phyloP scores from a whole-genome alignment of 1,140 invertebrate genomes.

The Drosophila sechellia region DNA sequence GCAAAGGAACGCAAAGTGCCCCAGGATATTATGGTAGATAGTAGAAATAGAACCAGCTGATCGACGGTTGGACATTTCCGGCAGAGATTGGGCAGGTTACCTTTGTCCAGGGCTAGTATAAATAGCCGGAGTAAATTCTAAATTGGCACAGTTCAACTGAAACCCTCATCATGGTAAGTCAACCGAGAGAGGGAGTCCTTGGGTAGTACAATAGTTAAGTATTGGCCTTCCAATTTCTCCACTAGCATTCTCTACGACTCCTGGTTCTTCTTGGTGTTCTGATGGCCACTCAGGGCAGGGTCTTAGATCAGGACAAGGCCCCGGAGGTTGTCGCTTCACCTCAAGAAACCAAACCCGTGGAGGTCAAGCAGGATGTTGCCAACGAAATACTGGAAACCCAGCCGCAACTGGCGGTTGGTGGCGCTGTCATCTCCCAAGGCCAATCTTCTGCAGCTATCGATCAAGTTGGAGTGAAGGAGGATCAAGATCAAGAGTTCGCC shows the following conservation, averaged over 20 bases:
- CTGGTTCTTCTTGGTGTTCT: constrained; percentile 41
- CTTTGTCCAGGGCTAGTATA: constrained; percentile 43
- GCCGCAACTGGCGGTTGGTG: not conserved
- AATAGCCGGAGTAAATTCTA: constrained; percentile 21
- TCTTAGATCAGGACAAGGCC: constrained; percentile 10
- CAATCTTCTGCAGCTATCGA: not conserved
- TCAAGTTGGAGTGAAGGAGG: not conserved
- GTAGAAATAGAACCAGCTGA: constrained; percentile 40
- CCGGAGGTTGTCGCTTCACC: not conserved
- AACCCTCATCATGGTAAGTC: constrained; percentile 70
- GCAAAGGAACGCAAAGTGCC: constrained; percentile 26
- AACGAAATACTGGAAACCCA: not conserved
- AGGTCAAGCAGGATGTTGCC: constrained; percentile 8
- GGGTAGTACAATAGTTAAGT: not conserved
- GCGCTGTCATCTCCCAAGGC: not conserved
- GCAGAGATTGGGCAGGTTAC: constrained; percentile 17
- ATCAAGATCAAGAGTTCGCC: too few species aligned
- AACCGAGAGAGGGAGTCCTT: not conserved
- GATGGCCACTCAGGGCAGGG: constrained; percentile 28
- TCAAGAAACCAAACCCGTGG: not conserved
- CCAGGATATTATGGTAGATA: constrained; percentile 15
- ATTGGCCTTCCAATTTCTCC: constrained; percentile 1
- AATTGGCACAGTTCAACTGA: constrained; percentile 61
- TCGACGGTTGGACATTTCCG: constrained; percentile 18
- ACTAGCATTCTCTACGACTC: constrained; percentile 42